Evolutionary conservation across 2,113 vertebrate genomes (phyloP).

Genomic region (Uropsilus gracilis): DNA sequence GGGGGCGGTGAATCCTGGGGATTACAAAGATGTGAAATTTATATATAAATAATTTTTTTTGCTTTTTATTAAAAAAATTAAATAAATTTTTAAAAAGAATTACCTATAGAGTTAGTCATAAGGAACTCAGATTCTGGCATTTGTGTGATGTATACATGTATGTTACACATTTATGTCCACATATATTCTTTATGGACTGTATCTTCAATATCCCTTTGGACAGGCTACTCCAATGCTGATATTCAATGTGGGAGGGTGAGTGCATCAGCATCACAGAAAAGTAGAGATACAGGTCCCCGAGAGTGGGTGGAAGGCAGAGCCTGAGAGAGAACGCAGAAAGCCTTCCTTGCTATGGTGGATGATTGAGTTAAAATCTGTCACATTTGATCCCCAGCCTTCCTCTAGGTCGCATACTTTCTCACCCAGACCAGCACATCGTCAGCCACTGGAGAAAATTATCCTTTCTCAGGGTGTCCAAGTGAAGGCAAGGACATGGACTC

Average conservation of each 20-base stretch:
- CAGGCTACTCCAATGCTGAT: not conserved
- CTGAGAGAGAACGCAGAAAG: not conserved
- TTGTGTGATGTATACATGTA: too few species aligned
- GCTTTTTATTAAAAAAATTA: too few species aligned
- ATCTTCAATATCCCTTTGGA: not conserved
- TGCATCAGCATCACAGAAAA: not conserved
- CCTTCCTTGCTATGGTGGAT: not conserved
- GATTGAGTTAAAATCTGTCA: conserved; percentile 10
- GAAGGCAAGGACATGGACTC: not conserved
- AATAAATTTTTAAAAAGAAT: too few species aligned
- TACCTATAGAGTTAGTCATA: too few species aligned
- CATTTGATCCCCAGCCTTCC: not conserved
- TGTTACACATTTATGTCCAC: not conserved
- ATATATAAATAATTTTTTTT: too few species aligned
- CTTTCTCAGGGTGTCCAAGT: not conserved
- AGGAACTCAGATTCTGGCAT: not conserved
- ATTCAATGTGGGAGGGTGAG: not conserved
- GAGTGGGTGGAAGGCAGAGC: not conserved
- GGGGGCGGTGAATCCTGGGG: too few species aligned
- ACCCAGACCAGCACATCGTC: not conserved
- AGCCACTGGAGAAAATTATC: not conserved
- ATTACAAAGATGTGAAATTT: too few species aligned
- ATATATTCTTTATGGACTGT: not conserved
- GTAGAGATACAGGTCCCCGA: not conserved
- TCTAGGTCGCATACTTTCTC: not conserved